Evolutionary conservation across 1,140 invertebrate genomes (phyloP).

Genomic region (Yoshiicerus persimilis): DNA sequence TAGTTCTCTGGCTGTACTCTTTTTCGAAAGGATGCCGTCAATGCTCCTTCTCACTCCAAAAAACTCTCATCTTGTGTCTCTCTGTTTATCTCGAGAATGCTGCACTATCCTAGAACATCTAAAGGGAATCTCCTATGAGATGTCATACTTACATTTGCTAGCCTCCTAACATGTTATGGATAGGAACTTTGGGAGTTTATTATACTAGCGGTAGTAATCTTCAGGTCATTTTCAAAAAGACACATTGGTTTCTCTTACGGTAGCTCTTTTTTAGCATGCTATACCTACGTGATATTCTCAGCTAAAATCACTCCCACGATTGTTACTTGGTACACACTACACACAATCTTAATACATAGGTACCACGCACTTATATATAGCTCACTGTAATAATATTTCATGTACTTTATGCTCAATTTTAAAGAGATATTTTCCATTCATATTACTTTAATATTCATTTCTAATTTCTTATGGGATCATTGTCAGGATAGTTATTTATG

Average conservation of each 20-base stretch:
- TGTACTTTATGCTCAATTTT: no score
- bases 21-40: not conserved
- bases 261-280: not conserved
- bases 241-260: not conserved
- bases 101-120: not conserved
- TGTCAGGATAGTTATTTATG: no score
- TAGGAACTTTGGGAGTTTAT: not conserved
- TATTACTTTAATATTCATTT: no score
- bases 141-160: not conserved
- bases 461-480: no score
- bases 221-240: not conserved
- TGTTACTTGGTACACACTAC: not conserved
- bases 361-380: no score
- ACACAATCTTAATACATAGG: not conserved
- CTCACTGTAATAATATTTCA: no score
- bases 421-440: no score
- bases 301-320: not conserved
- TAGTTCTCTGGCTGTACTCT: not conserved
- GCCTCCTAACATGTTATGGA: not conserved
- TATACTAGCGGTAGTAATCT: not conserved
- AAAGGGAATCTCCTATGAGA: not conserved
- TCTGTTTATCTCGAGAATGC: not conserved
- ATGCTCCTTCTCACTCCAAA: not conserved
- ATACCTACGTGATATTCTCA: no score
- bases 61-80: not conserved